Conservation (phyloP, 1,140 invertebrate genomes). For the Penaeus vannamei region DNA sequence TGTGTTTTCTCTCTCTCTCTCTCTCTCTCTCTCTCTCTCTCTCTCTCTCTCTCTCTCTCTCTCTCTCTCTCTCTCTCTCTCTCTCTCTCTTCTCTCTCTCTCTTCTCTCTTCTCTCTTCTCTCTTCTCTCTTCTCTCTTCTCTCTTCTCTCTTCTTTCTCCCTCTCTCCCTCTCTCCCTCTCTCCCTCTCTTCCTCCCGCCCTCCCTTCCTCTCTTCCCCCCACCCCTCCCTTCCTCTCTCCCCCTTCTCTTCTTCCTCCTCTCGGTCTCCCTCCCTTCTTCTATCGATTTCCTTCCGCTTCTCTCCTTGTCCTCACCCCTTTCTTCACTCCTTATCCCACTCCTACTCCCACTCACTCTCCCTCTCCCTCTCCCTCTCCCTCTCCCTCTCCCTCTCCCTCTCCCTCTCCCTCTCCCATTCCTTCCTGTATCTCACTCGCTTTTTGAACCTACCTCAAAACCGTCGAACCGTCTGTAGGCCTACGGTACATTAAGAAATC, state of each 20-base stretch:
- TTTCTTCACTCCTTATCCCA: background rate
- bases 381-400: slow-evolving; percentile 8
- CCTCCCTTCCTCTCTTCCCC: background rate
- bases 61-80: no score
- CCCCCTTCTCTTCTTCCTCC: background rate
- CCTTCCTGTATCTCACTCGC: background rate
- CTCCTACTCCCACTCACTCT: no score
- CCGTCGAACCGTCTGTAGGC: no score
- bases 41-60: no score
- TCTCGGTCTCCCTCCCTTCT: slow-evolving; percentile 25
- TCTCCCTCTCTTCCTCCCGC: background rate
- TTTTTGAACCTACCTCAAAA: background rate
- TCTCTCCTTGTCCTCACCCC: background rate
- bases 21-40: no score
- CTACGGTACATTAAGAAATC: no score
- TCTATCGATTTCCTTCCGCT: background rate
- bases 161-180: background rate
- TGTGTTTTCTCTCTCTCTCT: no score
- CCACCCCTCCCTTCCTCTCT: background rate
- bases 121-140: no score
- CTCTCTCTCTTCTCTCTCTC: no score
- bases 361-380: background rate
- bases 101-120: no score
- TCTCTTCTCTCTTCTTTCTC: background rate
- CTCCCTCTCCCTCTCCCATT: background rate